These are phyloP conservation scores for Habrosyne pyritoides DNA, from an alignment of 2,888 invertebrate genomes.

Conservation along the genomic window DNA sequence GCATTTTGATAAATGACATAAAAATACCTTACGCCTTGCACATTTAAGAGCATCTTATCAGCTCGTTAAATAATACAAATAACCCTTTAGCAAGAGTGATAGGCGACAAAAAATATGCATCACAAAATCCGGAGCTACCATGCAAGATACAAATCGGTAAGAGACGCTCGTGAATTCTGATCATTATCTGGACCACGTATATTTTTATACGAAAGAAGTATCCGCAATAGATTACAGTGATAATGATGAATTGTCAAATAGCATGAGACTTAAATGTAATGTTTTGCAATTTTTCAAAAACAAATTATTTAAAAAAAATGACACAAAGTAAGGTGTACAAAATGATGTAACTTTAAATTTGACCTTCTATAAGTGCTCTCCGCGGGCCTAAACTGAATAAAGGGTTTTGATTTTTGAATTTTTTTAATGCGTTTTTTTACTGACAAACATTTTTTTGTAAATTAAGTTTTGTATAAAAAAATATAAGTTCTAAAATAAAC, in stretches of 20 bases:
- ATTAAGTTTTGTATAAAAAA: too few species aligned
- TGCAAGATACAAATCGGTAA: slow-evolving; percentile 26
- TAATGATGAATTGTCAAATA: slow-evolving; percentile 14
- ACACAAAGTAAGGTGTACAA: too few species aligned
- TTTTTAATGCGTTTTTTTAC: too few species aligned
- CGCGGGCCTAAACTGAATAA: too few species aligned
- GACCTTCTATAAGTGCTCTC: too few species aligned
- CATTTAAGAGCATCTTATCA: slow-evolving; percentile 11
- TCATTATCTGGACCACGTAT: slow-evolving; percentile 16
- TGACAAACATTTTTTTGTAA: too few species aligned
- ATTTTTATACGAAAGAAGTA: slow-evolving; percentile 21
- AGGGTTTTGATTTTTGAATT: too few species aligned
- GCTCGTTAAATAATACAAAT: slow-evolving; percentile 16
- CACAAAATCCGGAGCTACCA: slow-evolving; percentile 22
- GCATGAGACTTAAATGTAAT: too few species aligned
- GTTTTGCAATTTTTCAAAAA: too few species aligned
- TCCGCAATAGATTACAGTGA: slow-evolving; percentile 23
- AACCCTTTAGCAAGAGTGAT: slow-evolving; percentile 25
- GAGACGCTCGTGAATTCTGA: slow-evolving; percentile 10
- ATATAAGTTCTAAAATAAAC: too few species aligned
- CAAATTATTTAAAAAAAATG: too few species aligned
- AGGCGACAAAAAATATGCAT: slow-evolving; percentile 20
- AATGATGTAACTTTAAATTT: too few species aligned
- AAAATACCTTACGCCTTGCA: not conserved
- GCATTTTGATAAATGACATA: not conserved